Evolutionary conservation across 2,888 invertebrate genomes (phyloP).

Genomic region (Xestia sexstrigata): DNA sequence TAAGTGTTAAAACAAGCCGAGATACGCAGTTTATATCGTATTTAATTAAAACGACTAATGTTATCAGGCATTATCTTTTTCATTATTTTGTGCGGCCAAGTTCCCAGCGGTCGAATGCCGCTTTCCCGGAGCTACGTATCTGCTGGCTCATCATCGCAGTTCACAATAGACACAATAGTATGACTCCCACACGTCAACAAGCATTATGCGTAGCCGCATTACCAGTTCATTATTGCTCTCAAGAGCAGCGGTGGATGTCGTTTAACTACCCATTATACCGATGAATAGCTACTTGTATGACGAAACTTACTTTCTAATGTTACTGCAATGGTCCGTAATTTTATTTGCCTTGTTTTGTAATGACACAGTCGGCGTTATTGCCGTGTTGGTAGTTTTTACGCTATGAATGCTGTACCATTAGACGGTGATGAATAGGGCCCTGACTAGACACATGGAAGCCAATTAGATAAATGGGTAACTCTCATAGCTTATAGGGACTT

Average conservation of each 20-base stretch:
- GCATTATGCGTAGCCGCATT: conserved; percentile 75
- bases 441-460: conserved; percentile 26
- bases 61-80: conserved; percentile 63
- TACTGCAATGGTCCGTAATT: conserved; percentile 78
- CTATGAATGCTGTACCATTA: conserved; percentile 56
- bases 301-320: conserved; percentile 86
- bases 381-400: conserved; percentile 54
- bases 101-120: conserved; percentile 54
- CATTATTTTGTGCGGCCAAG: conserved; percentile 58
- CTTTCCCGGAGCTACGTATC: conserved; percentile 64
- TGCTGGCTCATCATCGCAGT: conserved; percentile 69
- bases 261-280: conserved; percentile 77
- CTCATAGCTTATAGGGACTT: too few species aligned
- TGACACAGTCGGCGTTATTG: conserved; percentile 72
- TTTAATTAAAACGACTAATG: conserved; percentile 63
- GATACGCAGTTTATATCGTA: conserved; percentile 48
- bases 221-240: conserved; percentile 78
- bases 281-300: conserved; percentile 82
- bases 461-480: conserved; percentile 42
- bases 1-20: conserved; percentile 35
- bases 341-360: conserved; percentile 77
- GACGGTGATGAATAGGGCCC: conserved; percentile 35
- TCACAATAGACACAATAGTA: conserved; percentile 75
- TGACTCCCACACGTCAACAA: conserved; percentile 81
- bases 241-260: conserved; percentile 71